phyloP scores from a whole-genome alignment of 2,797 vertebrate genomes.

The Pseudotriccus pelzelni region DNA sequence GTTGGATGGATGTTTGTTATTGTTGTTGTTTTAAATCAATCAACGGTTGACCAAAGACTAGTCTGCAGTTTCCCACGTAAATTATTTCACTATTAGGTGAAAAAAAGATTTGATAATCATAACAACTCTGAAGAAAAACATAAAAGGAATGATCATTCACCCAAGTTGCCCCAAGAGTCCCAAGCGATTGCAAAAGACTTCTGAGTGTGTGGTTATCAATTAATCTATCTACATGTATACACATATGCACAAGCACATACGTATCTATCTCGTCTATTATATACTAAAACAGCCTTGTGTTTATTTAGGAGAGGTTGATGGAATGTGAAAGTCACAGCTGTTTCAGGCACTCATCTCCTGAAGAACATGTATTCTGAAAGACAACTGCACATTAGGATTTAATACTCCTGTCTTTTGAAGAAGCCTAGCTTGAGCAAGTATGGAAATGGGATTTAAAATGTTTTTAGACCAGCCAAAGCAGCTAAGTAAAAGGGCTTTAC shows the following conservation, averaged over 20 bases:
- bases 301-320: neutral
- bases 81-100: neutral
- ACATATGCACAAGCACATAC: constrained; percentile 23
- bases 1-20: neutral
- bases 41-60: neutral
- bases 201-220: constrained; percentile 22
- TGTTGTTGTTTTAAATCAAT: neutral
- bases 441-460: constrained; percentile 53
- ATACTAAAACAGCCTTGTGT: neutral
- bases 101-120: neutral
- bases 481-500: neutral
- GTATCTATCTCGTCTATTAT: constrained; percentile 10
- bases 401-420: constrained; percentile 57
- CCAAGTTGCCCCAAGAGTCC: neutral
- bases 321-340: constrained; percentile 57
- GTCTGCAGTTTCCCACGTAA: neutral
- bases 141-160: neutral
- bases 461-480: neutral
- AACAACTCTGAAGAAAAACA: neutral
- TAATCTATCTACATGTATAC: neutral
- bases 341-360: constrained; percentile 42
- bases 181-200: neutral
- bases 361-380: constrained; percentile 47
- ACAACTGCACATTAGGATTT: constrained; percentile 40
- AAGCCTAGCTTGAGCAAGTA: constrained; percentile 12